Conservation (phyloP, 2,888 invertebrate species). For the Oscheius sp. region DNA sequence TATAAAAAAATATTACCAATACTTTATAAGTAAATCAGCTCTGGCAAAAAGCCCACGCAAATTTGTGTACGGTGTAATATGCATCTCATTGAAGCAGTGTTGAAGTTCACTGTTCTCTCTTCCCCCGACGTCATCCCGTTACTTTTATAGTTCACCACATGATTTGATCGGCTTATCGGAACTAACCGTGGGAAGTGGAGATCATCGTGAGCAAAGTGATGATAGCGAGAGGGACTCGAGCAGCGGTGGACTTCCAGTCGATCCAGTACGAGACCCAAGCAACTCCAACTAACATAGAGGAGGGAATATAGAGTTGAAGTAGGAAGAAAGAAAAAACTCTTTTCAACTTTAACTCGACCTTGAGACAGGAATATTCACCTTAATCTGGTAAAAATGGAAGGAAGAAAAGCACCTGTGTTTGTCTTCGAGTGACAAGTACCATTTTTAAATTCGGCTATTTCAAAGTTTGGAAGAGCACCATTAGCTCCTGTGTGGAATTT, state of each 20-base stretch:
- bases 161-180: background rate
- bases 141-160: background rate
- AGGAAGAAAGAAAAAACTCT: conserved; percentile 71
- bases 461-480: conserved; percentile 85
- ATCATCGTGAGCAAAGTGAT: conserved; percentile 70
- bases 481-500: conserved; percentile 73
- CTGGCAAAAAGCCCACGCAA: too few relatives aligned
- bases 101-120: background rate
- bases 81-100: conserved; percentile 1
- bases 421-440: conserved; percentile 95
- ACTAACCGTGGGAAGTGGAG: conserved; percentile 66
- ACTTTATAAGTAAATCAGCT: too few relatives aligned
- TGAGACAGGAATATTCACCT: conserved; percentile 66
- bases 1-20: too few relatives aligned
- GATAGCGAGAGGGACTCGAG: conserved; percentile 69
- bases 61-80: too few relatives aligned
- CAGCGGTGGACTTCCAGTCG: conserved; percentile 70
- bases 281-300: conserved; percentile 59
- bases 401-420: conserved; percentile 82
- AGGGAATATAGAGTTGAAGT: conserved; percentile 68
- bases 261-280: conserved; percentile 69
- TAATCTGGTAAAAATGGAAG: background rate
- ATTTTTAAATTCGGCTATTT: conserved; percentile 89
- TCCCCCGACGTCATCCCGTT: background rate
- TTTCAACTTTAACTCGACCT: conserved; percentile 62